Percentiles rank a stretch among this genome's conserved stretches.
Conservation (phyloP, 2,113 vertebrate species). For the Epinephelus moara region DNA sequence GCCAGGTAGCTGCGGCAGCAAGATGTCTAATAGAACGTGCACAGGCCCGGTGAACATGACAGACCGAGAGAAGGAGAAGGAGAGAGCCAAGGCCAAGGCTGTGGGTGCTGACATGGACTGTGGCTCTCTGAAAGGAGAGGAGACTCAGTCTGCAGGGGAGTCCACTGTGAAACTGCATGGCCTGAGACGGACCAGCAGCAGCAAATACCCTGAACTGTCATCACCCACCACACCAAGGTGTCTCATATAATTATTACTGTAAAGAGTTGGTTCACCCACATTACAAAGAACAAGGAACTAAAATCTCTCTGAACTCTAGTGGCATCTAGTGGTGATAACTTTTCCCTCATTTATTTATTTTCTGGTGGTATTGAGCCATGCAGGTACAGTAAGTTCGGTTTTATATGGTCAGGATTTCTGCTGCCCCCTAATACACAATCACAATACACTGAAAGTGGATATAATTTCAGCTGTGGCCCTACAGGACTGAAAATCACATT, state of each 20-base stretch:
- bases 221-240: slow-evolving; percentile 95
- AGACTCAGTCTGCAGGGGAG: slow-evolving; percentile 82
- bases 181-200: slow-evolving; percentile 83
- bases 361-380: not conserved
- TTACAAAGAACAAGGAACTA: not conserved
- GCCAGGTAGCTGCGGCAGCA: slow-evolving; percentile 70
- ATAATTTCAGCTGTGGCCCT: not conserved
- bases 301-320: not conserved
- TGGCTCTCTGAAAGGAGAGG: slow-evolving; percentile 77
- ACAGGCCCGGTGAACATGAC: slow-evolving; percentile 94
- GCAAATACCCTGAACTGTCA: slow-evolving; percentile 90
- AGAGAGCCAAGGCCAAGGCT: slow-evolving; percentile 96
- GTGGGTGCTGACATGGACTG: slow-evolving; percentile 90
- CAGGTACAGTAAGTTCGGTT: not conserved
- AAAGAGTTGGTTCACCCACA: not conserved
- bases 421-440: not conserved
- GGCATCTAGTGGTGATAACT: not conserved
- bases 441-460: not conserved
- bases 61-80: slow-evolving; percentile 93
- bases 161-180: slow-evolving; percentile 87
- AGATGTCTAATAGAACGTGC: slow-evolving; percentile 74
- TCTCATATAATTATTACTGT: not conserved
- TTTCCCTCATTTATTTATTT: not conserved
- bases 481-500: not conserved
- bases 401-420: not conserved